These are phyloP conservation scores for Plecotus auritus DNA, from an alignment of 2,113 vertebrate genomes.

Conservation along the genomic window DNA sequence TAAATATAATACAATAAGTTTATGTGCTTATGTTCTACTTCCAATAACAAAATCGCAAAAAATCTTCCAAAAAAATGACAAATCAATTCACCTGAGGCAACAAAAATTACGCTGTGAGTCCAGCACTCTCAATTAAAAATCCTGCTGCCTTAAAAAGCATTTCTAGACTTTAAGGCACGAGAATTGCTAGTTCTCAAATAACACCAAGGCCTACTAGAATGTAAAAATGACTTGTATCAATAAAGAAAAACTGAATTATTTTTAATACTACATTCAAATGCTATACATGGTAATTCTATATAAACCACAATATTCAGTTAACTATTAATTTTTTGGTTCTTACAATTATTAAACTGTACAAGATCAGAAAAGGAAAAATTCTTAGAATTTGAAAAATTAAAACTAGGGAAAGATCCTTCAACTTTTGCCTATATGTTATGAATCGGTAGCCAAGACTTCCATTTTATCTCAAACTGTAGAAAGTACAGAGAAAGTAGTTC, in stretches of 20 bases:
- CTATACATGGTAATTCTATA: not conserved
- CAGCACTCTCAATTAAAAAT: not conserved
- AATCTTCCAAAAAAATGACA: conserved; percentile 15
- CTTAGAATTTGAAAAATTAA: not conserved
- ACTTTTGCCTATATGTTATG: not conserved
- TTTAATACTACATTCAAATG: not conserved
- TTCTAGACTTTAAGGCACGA: not conserved
- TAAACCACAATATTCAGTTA: not conserved
- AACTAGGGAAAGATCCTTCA: not conserved
- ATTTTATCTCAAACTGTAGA: conserved; percentile 21
- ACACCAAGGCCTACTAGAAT: not conserved
- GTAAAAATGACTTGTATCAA: not conserved
- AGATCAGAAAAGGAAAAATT: not conserved
- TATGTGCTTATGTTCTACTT: not conserved
- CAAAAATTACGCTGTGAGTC: not conserved
- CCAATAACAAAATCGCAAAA: not conserved
- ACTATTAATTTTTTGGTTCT: not conserved
- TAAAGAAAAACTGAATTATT: not conserved
- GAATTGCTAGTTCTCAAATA: not conserved
- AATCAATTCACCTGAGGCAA: not conserved
- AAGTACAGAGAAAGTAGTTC: conserved; percentile 5
- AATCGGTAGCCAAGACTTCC: not conserved
- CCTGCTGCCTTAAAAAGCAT: not conserved
- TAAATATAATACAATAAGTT: not conserved
- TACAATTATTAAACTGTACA: not conserved